Evolutionary conservation across 2,888 invertebrate genomes (phyloP), one percentile per base, ranked within the genome.

Genomic region (Archaeoteleia sp.): DNA sequence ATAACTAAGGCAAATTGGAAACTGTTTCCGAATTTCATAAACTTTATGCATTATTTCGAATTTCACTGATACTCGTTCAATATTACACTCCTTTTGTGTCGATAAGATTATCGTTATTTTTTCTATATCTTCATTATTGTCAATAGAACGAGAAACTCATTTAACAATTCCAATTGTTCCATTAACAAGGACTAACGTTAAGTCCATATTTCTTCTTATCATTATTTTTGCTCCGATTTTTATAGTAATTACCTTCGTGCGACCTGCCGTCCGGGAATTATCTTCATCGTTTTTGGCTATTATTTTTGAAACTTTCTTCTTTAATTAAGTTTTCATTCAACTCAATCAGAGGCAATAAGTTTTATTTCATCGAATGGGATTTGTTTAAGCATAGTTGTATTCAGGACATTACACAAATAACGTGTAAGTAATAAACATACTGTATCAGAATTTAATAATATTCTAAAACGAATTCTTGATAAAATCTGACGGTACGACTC

Each of bases 361-460:
- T 66, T 35, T n/a, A 66, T 58, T 54, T 58, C 49, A 30, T 60
- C 40, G 3, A 25, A 48, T 1, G 1, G 4, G 13, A 62, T 74
- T 74, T 73, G 75, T 71, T 10, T 12, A 29, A 67, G 37, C 60
- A 67, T 60, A 10, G 54, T 29, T 4, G 23, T 10, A 37, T 53
- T 66, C 8, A 66, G 9, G 5, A 46, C 7, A 20, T 62, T 39
- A 39, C 72, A 72, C 39, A 75, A 67, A 43, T 77, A 55, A 62
- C 71, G 72, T 8, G 76, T 78, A 13, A 76, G 73, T 27, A 79
- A 54, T 35, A 78, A 69, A 49, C 76, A 78, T 42, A 79, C 72
- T 8, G 77, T 67, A 67, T 76, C 71, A 68, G 48, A n/a, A 27
- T 42, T 3, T 42, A n/a, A 10, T 53, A 58, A 12, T 20, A 43